phyloP scores from a whole-genome alignment of 2,797 vertebrate species.

The Salarias fasciatus region DNA sequence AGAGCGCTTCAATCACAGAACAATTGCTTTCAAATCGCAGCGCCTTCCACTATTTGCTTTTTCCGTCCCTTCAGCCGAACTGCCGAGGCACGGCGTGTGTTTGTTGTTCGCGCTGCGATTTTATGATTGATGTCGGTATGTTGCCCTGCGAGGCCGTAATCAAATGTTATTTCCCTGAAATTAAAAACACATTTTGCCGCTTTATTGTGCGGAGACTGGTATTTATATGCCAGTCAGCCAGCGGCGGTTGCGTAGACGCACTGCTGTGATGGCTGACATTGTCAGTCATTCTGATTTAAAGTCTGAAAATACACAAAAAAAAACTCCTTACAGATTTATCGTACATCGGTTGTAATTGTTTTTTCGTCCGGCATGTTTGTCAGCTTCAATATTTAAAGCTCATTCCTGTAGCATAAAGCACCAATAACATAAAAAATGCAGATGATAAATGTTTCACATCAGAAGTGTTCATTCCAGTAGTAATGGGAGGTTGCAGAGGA shows the following conservation, averaged over 20 bases:
- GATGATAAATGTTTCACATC: too few relatives aligned
- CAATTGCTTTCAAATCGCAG: constrained; percentile 54
- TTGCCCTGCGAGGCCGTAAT: constrained; percentile 28
- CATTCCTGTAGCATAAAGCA: too few relatives aligned
- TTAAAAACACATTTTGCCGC: constrained; percentile 48
- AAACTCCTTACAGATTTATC: too few relatives aligned
- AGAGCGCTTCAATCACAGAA: constrained; percentile 54
- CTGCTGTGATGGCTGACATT: neutral
- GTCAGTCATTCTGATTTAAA: too few relatives aligned
- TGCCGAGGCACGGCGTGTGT: constrained; percentile 18
- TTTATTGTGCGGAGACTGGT: constrained; percentile 4
- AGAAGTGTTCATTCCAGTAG: too few relatives aligned
- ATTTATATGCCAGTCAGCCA: constrained; percentile 6
- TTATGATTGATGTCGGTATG: constrained; percentile 50
- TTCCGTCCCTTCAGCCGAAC: constrained; percentile 33
- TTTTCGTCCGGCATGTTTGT: too few relatives aligned
- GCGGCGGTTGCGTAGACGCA: constrained; percentile 2
- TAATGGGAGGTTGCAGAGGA: too few relatives aligned
- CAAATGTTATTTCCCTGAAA: constrained; percentile 54
- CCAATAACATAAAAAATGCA: too few relatives aligned
- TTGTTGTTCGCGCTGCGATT: constrained; percentile 40
- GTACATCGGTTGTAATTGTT: too few relatives aligned
- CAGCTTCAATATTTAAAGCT: too few relatives aligned
- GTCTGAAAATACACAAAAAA: too few relatives aligned
- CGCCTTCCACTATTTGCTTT: constrained; percentile 34